Conservation (phyloP, 2,113 vertebrate genomes). For the Clupea harengus region DNA sequence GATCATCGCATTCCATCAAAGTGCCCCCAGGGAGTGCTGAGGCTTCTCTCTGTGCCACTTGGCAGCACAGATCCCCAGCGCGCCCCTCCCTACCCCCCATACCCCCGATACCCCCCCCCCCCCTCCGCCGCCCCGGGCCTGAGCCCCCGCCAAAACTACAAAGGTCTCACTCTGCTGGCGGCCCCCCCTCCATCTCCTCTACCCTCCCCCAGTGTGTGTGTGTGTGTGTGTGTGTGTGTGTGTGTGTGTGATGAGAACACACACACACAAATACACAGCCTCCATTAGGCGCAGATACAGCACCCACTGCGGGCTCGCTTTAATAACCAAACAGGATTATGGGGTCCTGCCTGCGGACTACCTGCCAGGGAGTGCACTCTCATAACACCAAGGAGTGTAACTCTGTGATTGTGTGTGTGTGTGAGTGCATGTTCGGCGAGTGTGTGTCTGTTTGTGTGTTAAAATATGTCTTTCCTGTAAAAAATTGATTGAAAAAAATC, state of each 20-base stretch:
- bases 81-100: conserved; percentile 14
- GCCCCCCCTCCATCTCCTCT: conserved; percentile 50
- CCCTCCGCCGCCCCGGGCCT: conserved; percentile 54
- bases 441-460: conserved; percentile 20
- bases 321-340: conserved; percentile 83
- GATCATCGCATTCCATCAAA: conserved; percentile 78
- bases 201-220: conserved; percentile 20
- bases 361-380: conserved; percentile 66
- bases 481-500: not conserved
- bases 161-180: conserved; percentile 74
- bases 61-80: conserved; percentile 62
- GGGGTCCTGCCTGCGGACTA: conserved; percentile 70
- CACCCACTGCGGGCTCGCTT: conserved; percentile 74
- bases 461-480: not conserved
- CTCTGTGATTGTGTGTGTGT: conserved; percentile 33
- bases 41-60: conserved; percentile 69
- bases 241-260: conserved; percentile 26
- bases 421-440: conserved; percentile 26
- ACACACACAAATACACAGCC: conserved; percentile 61
- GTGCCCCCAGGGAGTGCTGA: conserved; percentile 67
- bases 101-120: conserved; percentile 42
- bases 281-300: conserved; percentile 77
- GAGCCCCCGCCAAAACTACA: conserved; percentile 75
- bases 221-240: conserved; percentile 1
- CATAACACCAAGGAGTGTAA: conserved; percentile 18